These are phyloP conservation scores for Oostethus manadensis DNA, from an alignment of 2,113 vertebrate genomes.

Conservation along the genomic window DNA sequence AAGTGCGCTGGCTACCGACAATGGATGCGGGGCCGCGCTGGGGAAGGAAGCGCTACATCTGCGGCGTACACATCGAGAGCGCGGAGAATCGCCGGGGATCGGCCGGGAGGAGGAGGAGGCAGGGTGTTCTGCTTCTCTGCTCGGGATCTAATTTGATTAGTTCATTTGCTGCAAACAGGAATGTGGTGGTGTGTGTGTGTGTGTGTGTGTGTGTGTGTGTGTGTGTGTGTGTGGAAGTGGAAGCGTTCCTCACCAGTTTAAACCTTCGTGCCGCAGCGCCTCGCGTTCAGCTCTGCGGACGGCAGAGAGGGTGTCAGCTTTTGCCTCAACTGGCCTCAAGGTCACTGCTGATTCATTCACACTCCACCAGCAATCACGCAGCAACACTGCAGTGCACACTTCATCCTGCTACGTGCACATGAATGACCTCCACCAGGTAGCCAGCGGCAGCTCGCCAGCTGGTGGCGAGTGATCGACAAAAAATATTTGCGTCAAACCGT, in stretches of 20 bases:
- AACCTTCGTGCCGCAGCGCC: slow-evolving; percentile 66
- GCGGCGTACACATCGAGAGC: slow-evolving; percentile 47
- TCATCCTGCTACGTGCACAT: too few relatives aligned
- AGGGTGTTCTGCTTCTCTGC: slow-evolving; percentile 39
- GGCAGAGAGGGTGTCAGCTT: slow-evolving; percentile 54
- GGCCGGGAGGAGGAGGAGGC: slow-evolving; percentile 16
- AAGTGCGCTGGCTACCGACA: slow-evolving; percentile 50
- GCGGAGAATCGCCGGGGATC: slow-evolving; percentile 40
- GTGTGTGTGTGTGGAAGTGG: slow-evolving; percentile 34
- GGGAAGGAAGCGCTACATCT: slow-evolving; percentile 42
- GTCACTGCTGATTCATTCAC: slow-evolving; percentile 46
- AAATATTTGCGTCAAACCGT: too few relatives aligned
- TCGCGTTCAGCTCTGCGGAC: slow-evolving; percentile 67
- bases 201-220: too few relatives aligned
- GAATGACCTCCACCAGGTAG: too few relatives aligned
- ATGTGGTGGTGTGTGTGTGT: slow-evolving; percentile 52
- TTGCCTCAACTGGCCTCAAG: slow-evolving; percentile 55
- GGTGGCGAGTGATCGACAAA: too few relatives aligned
- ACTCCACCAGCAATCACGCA: neutral
- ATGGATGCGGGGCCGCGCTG: slow-evolving; percentile 47
- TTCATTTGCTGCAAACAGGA: slow-evolving; percentile 40
- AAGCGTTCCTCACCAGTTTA: slow-evolving; percentile 69
- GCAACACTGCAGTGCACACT: neutral
- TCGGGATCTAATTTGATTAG: slow-evolving; percentile 51
- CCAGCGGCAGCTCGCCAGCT: too few relatives aligned